phyloP scores from a whole-genome alignment of 2,888 invertebrate species.

The Nipponacmea schrenckii region DNA sequence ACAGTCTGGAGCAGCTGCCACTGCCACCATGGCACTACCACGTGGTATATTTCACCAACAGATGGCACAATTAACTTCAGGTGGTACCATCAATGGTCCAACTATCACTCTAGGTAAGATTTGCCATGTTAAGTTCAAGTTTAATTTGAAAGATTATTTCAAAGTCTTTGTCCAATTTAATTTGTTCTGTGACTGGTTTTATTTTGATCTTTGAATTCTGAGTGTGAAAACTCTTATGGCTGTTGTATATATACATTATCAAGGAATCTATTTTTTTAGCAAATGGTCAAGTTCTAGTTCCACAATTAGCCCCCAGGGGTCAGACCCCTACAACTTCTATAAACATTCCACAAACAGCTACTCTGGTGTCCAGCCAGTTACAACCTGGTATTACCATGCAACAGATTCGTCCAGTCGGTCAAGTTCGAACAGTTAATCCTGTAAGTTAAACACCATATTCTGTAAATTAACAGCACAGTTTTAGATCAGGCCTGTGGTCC shows the following conservation, averaged over 20 bases:
- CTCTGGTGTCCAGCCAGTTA: neutral
- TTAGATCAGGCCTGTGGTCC: no score
- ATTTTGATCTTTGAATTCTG: no score
- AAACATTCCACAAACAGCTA: neutral
- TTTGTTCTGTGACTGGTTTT: neutral
- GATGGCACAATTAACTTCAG: conserved; percentile 48
- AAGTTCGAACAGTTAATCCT: neutral
- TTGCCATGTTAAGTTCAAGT: neutral
- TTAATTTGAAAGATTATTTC: neutral
- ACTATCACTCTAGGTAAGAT: neutral
- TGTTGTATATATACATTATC: no score
- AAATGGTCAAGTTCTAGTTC: neutral
- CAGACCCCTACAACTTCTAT: neutral
- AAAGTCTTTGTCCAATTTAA: neutral
- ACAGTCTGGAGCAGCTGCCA: conserved; percentile 86
- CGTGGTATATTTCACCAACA: conserved; percentile 69
- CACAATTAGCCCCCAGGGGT: neutral
- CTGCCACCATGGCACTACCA: conserved; percentile 89
- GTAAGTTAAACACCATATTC: neutral
- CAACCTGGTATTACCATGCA: neutral
- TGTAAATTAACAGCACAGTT: no score
- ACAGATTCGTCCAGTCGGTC: neutral
- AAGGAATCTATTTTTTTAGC: conserved; percentile 4
- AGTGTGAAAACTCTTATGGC: no score
- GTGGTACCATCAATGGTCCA: conserved; percentile 26